A percentile compares a stretch with the other conserved stretches of the same genome.
Evolutionary conservation across 2,113 vertebrate genomes (phyloP).

Genomic region (Carassius gibelio): DNA sequence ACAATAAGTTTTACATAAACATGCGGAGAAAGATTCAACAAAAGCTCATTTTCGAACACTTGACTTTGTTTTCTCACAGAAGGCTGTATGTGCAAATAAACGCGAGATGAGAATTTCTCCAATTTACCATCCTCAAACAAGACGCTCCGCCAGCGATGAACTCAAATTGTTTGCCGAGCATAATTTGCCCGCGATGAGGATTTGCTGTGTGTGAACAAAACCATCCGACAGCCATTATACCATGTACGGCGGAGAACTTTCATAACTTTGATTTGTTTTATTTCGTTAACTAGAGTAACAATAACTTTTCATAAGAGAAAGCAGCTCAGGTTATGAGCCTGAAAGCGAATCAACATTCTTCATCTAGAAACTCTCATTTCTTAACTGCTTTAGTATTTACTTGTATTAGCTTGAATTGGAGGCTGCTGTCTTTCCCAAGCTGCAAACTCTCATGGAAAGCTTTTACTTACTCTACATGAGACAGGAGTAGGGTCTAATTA

Average conservation of each 20-base stretch:
- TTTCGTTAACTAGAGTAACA: slow-evolving; percentile 1
- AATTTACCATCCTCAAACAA: slow-evolving; percentile 42
- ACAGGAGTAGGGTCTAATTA: slow-evolving; percentile 10
- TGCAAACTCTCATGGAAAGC: not conserved
- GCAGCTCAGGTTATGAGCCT: not conserved
- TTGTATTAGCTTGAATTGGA: slow-evolving; percentile 24
- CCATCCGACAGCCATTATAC: not conserved
- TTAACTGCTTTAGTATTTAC: not conserved
- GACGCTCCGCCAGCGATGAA: not conserved
- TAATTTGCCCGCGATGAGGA: slow-evolving; percentile 23
- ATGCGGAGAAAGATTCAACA: slow-evolving; percentile 27
- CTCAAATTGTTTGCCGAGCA: slow-evolving; percentile 30
- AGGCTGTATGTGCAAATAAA: slow-evolving; percentile 43
- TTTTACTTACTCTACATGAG: not conserved
- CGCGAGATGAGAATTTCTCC: slow-evolving; percentile 16
- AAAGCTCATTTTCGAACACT: slow-evolving; percentile 29
- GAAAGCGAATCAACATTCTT: not conserved
- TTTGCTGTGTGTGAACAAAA: slow-evolving; percentile 20
- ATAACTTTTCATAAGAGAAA: slow-evolving; percentile 3
- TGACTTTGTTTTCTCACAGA: slow-evolving; percentile 16
- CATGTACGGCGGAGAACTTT: not conserved
- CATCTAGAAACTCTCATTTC: not conserved
- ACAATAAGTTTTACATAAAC: slow-evolving; percentile 36
- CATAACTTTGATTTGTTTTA: slow-evolving; percentile 8
- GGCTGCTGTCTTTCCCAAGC: slow-evolving; percentile 2